Base-by-base conservation (phyloP, 2,888 invertebrate genomes). In the Cephus pulcher region DNA sequence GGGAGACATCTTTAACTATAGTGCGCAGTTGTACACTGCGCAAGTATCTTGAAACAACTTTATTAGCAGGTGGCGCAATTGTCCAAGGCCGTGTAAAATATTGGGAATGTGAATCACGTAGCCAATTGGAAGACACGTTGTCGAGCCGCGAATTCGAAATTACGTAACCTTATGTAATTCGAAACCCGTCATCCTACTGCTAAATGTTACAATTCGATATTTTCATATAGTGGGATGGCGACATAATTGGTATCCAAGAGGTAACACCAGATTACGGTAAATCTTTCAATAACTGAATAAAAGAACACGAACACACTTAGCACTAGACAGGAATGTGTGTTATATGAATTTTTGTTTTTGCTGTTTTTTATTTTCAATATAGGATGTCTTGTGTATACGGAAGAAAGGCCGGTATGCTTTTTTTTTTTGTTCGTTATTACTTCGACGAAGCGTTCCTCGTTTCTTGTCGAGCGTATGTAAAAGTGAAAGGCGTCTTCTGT, bases 401-500 rank as follows among this genome's bases (percentile, higher is more conserved):
- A 71, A 71, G 32, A 30, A 32, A 32, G 71, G 1, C 15, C 32
- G 32, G 9, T 33, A 71, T 71, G 12, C 23, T 32, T 32, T 1
- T 30, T 32, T 9, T 71, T 34, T 71, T 12, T 71, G 4, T 30
- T 71, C 32, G 32, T 9, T 15, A 33, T 71, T 71, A 15, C 15
- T 56, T 12, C 23, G 9, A 23, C 23, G 6, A 3, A 71, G 32
- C 71, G 34, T 11, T 71, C 34, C 2, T 33, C 71, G 71, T 71
- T 71, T 71, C 71, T 71, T 71, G 71, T 15, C 71, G 34, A 71
- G 15, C 71, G 35, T 23, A 69, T n/a, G 68, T 70, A 74, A 81
- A 82, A 82, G 82, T 80, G 81, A 82, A 82, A 82, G 82, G 82
- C 75, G 79, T 69, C 73, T 78, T 80, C 56, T 23, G 76, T 77